Evolutionary conservation across 2,113 vertebrate species (phyloP).

Genomic region (Acinonyx jubatus): DNA sequence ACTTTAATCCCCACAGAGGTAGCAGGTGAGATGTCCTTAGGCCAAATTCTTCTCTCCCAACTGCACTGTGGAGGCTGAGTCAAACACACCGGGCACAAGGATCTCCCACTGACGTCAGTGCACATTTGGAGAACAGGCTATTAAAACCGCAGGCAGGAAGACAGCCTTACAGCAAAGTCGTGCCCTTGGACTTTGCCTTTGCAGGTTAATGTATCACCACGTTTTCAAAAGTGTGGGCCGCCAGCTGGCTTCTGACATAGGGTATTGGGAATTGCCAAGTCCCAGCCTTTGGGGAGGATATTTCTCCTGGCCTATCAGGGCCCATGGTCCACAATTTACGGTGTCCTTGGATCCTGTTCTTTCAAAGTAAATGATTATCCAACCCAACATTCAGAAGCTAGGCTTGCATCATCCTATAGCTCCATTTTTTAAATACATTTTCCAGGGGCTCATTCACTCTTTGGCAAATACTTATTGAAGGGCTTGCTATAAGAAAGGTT

Average conservation of each 20-base stretch:
- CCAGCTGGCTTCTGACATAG: slow-evolving; percentile 48
- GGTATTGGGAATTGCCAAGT: slow-evolving; percentile 5
- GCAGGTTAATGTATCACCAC: slow-evolving; percentile 16
- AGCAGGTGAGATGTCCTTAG: background rate
- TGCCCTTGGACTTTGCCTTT: slow-evolving; percentile 56
- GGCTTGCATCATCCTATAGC: background rate
- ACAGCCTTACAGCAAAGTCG: background rate
- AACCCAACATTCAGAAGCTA: background rate
- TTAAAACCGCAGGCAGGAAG: background rate
- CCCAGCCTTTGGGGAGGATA: background rate
- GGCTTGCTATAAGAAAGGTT: background rate
- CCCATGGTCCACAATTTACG: background rate
- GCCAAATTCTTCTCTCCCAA: background rate
- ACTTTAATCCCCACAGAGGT: background rate
- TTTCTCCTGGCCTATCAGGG: background rate
- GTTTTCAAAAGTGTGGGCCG: slow-evolving; percentile 23
- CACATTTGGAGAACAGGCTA: background rate
- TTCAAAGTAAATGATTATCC: slow-evolving; percentile 39
- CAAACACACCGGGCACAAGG: background rate
- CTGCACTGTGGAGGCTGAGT: background rate
- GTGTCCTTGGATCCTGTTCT: slow-evolving; percentile 26
- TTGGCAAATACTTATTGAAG: slow-evolving; percentile 11
- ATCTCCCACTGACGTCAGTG: background rate
- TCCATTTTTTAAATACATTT: background rate
- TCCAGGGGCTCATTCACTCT: background rate